Evolutionary conservation across 2,113 vertebrate genomes (phyloP).

Genomic region (Manacus vitellinus): DNA sequence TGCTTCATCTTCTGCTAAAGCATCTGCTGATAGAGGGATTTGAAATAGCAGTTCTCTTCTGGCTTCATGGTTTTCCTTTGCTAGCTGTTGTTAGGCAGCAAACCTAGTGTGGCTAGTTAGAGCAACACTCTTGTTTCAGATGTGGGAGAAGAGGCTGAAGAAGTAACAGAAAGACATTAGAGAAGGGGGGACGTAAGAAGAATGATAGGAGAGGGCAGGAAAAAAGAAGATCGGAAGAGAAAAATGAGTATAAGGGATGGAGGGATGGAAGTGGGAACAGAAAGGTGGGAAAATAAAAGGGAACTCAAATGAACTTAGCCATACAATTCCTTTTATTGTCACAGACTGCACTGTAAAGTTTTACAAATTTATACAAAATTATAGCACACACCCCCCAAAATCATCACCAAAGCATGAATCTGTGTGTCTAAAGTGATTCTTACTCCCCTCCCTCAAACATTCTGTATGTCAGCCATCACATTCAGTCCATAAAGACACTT

Average conservation of each 20-base stretch:
- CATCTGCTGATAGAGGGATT: background rate
- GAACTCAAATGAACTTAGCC: background rate
- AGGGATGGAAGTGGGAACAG: background rate
- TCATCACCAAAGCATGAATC: background rate
- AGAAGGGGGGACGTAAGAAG: background rate
- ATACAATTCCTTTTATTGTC: background rate
- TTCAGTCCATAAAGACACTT: background rate
- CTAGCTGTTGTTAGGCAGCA: background rate
- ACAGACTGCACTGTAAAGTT: background rate
- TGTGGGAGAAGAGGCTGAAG: background rate
- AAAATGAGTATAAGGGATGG: background rate
- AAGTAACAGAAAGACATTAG: background rate
- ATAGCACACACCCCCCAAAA: fast-evolving
- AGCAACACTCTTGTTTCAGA: background rate
- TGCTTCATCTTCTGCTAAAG: background rate
- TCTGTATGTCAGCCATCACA: background rate
- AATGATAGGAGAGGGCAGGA: background rate
- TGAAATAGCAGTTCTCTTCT: background rate
- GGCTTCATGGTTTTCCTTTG: background rate
- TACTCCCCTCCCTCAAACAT: background rate
- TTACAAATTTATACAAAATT: background rate
- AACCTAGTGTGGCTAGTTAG: background rate
- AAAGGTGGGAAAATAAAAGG: background rate
- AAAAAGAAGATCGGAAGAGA: background rate
- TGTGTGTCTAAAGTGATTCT: background rate